Base-by-base conservation (phyloP, 2,888 invertebrate species). In the Orgyia antiqua region DNA sequence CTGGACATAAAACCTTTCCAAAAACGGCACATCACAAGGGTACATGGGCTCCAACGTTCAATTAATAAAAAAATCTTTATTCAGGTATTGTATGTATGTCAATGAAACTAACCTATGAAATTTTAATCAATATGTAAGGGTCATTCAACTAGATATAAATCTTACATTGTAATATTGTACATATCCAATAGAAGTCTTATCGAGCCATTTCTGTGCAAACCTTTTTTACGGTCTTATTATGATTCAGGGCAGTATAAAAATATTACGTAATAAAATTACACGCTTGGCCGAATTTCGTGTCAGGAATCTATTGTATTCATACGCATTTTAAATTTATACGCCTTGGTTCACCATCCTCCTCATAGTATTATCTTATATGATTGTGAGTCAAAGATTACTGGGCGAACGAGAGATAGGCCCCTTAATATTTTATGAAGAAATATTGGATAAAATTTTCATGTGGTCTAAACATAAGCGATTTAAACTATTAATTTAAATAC, bases 401-500 rank as follows among this genome's bases (percentile, higher is more conserved):
- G 44, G 52, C 51, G 48, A 42, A 53, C 40, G 58, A 59, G 49
- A 66, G 69, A 77, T 73, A 64, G 67, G 58, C 48, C 51, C 58
- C 47, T 76, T 74, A 74, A 82, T 82, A 78, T 79, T 78, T 73
- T 71, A 82, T 72, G 70, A 76, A 76, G 76, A 75, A 63, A 77
- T 70, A 76, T 75, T 57, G 68, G 55, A 52, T 42, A 25, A 28
- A 39, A 37, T 36, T 33, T 10, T 13, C 5, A 23, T 37, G 21
- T 45, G 61, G 58, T 38, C 7, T 26, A 53, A 57, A 42, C 9
- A 5, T 19, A 24, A 31, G 27, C 4, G 19, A 20, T n/a, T 20
- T 20, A n/a, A 9, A n/a, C n/a, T n/a, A n/a, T n/a, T n/a, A n/a
- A n/a, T n/a, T n/a, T n/a, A n/a, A n/a, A n/a, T n/a, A n/a, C n/a